A percentile compares a stretch with the other conserved stretches of the same genome.
These are phyloP conservation scores for Crotalus viridis DNA, from an alignment of 2,113 vertebrate genomes.

Conservation along the genomic window DNA sequence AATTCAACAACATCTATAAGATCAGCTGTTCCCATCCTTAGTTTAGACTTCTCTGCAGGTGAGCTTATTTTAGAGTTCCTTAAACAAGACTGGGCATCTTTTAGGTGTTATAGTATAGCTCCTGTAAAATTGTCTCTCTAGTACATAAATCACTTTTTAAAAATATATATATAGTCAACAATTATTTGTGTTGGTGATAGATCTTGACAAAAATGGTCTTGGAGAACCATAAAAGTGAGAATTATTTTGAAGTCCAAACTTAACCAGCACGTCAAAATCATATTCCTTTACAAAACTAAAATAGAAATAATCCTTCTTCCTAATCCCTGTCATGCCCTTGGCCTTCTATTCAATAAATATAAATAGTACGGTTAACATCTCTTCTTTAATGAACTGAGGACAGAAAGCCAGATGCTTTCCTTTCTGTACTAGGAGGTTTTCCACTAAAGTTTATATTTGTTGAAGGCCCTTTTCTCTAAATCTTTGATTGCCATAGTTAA, in stretches of 20 bases:
- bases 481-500: neutral
- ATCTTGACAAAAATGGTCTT: neutral
- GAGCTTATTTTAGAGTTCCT: neutral
- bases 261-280: neutral
- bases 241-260: neutral
- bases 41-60: neutral
- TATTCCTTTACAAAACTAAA: neutral
- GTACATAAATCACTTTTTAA: neutral
- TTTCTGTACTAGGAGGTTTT: neutral
- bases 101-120: neutral
- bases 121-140: neutral
- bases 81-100: neutral
- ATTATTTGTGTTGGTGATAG: neutral
- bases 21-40: neutral
- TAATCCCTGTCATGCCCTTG: neutral
- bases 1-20: neutral
- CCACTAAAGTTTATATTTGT: neutral
- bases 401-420: neutral
- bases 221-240: neutral
- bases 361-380: neutral
- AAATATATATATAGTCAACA: too few relatives aligned
- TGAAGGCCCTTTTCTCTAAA: neutral
- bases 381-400: neutral
- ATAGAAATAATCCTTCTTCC: neutral
- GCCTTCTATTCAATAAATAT: neutral